A percentile compares a stretch with the other conserved stretches of the same genome.
Conservation (phyloP, 2,888 invertebrate species). For the Aphrophora alni region DNA sequence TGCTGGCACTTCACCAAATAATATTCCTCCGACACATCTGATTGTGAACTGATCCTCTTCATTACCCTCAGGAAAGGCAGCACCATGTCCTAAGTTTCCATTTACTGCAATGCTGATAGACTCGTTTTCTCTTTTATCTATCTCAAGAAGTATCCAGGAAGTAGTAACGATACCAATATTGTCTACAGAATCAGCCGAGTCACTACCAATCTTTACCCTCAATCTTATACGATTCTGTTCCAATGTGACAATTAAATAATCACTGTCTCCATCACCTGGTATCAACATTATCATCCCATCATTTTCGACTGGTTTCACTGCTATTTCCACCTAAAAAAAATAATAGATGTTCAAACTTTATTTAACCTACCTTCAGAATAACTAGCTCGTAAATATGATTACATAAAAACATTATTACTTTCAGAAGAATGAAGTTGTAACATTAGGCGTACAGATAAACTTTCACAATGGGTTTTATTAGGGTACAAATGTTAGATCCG, state of each 20-base stretch:
- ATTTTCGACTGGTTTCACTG: conserved; percentile 36
- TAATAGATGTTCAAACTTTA: not conserved
- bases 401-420: too few species aligned
- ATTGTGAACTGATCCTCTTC: conserved; percentile 10
- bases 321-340: conserved; percentile 42
- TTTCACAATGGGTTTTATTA: too few species aligned
- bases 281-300: conserved; percentile 42
- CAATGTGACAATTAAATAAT: conserved; percentile 38
- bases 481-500: too few species aligned
- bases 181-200: not conserved
- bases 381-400: too few species aligned
- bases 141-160: not conserved
- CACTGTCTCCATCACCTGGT: conserved; percentile 14
- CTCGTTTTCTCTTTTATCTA: not conserved
- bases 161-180: not conserved
- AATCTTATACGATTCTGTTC: conserved; percentile 39
- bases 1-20: conserved; percentile 18
- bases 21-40: not conserved
- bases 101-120: not conserved
- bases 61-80: not conserved
- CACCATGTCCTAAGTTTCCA: not conserved
- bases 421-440: too few species aligned
- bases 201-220: conserved; percentile 4
- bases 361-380: too few species aligned
- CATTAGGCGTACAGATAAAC: too few species aligned